These are phyloP conservation scores for Emesis castigata DNA, from an alignment of 2,888 invertebrate genomes.

Conservation along the genomic window DNA sequence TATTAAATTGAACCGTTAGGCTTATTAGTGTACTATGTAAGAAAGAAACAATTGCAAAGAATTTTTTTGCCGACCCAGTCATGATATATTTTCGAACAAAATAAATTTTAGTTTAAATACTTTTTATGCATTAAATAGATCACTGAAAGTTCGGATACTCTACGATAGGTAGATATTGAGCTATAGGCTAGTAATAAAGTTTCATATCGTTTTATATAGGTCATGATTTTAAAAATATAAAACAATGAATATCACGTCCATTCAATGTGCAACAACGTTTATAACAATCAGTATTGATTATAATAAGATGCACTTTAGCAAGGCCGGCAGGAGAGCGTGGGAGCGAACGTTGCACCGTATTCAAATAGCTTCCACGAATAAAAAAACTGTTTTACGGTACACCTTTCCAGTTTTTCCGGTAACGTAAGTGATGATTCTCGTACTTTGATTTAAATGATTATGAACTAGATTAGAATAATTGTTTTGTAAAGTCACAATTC, in stretches of 20 bases:
- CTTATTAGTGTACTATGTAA: too few relatives aligned
- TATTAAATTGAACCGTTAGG: too few relatives aligned
- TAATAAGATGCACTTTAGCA: constrained; percentile 68
- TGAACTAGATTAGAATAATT: constrained; percentile 80
- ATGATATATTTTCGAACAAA: too few relatives aligned
- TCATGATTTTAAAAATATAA: background rate
- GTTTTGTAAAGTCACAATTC: background rate
- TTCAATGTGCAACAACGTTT: constrained; percentile 30
- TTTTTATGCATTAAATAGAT: too few relatives aligned
- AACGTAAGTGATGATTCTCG: constrained; percentile 73
- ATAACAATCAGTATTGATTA: constrained; percentile 57
- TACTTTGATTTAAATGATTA: constrained; percentile 72
- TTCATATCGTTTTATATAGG: background rate
- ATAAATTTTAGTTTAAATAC: too few relatives aligned
- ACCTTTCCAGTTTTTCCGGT: constrained; percentile 85
- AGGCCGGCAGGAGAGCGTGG: constrained; percentile 78
- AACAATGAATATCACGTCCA: background rate
- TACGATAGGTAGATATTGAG: too few relatives aligned
- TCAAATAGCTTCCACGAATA: constrained; percentile 77
- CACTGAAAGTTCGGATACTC: too few relatives aligned
- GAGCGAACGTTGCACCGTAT: constrained; percentile 79
- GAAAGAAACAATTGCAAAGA: too few relatives aligned
- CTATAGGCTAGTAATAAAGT: background rate
- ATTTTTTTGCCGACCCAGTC: too few relatives aligned
- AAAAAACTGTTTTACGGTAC: constrained; percentile 77